phyloP scores from a whole-genome alignment of 2,797 vertebrate species.

The Tinamus major region DNA sequence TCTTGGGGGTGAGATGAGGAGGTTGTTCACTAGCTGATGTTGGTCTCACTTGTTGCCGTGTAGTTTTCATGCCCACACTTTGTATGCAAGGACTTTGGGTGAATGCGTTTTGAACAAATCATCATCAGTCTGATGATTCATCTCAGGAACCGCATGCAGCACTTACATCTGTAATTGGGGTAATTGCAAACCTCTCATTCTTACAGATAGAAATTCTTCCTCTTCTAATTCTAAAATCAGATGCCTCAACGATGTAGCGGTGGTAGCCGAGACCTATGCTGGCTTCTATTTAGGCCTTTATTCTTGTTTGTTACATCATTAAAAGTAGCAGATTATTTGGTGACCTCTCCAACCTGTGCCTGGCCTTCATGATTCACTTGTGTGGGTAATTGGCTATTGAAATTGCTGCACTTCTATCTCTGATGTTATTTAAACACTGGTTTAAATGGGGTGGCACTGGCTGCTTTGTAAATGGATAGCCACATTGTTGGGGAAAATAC shows the following conservation, averaged over 20 bases:
- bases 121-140: conserved; percentile 57
- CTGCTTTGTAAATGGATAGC: conserved; percentile 46
- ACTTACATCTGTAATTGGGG: conserved; percentile 43
- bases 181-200: conserved; percentile 59
- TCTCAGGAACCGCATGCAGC: conserved; percentile 26
- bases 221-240: conserved; percentile 23
- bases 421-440: conserved; percentile 56
- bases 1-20: neutral
- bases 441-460: conserved; percentile 37
- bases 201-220: conserved; percentile 33
- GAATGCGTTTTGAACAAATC: conserved; percentile 55
- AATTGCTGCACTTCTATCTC: conserved; percentile 61
- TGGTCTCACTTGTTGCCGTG: conserved; percentile 27
- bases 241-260: neutral
- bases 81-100: neutral
- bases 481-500: conserved; percentile 4
- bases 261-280: neutral
- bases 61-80: neutral
- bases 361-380: conserved; percentile 74
- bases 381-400: conserved; percentile 65
- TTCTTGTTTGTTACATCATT: conserved; percentile 19
- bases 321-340: conserved; percentile 52
- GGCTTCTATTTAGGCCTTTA: conserved; percentile 11
- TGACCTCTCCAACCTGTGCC: conserved; percentile 56
- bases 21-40: neutral